Percentiles rank a stretch among this genome's conserved stretches.
These are phyloP conservation scores for Solea senegalensis DNA, from an alignment of 2,113 vertebrate genomes.

Conservation along the genomic window DNA sequence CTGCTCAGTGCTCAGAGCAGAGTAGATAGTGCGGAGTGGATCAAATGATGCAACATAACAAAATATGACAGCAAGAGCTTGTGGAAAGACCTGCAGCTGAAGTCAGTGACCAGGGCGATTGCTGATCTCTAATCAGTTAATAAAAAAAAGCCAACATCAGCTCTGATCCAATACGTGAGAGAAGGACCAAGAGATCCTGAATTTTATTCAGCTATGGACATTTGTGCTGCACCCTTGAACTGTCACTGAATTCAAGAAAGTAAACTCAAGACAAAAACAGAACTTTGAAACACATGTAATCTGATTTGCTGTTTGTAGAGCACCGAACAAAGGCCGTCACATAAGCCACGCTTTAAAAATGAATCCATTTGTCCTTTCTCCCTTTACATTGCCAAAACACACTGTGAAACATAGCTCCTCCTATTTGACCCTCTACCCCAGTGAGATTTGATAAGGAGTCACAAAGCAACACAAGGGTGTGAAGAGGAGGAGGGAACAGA, in stretches of 20 bases:
- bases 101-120: too few relatives aligned
- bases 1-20: too few relatives aligned
- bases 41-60: too few relatives aligned
- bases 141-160: too few relatives aligned
- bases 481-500: slow-evolving; percentile 3
- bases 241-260: slow-evolving; percentile 13
- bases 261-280: background rate
- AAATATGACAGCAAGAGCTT: too few relatives aligned
- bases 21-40: too few relatives aligned
- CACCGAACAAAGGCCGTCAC: slow-evolving; percentile 24
- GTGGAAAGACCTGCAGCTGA: too few relatives aligned
- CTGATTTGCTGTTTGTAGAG: slow-evolving; percentile 46
- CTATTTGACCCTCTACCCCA: slow-evolving; percentile 58
- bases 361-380: slow-evolving; percentile 53
- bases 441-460: slow-evolving; percentile 62
- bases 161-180: too few relatives aligned
- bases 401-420: slow-evolving; percentile 17
- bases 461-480: slow-evolving; percentile 50
- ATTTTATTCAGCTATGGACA: background rate
- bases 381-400: slow-evolving; percentile 26
- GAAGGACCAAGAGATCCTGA: background rate
- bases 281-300: slow-evolving; percentile 28
- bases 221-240: background rate
- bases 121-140: too few relatives aligned
- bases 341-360: slow-evolving; percentile 29